Evolutionary conservation across 2,797 vertebrate species (phyloP), one percentile per base, ranked within the genome.

Genomic region (Peromyscus nudipes): DNA sequence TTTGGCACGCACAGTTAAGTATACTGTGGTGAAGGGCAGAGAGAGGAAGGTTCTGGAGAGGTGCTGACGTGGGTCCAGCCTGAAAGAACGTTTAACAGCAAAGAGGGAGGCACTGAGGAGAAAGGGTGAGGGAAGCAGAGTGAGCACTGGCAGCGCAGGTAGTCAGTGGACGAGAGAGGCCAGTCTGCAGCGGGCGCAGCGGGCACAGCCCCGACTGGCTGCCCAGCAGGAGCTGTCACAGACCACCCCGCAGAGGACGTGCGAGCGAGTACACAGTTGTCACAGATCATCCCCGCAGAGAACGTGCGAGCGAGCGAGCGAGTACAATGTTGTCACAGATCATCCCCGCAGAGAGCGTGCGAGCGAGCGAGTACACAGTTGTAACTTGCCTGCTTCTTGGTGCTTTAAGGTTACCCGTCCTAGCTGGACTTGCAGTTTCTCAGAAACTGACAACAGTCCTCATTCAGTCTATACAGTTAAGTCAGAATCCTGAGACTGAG

Each of bases 251-350:
- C 31, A 69, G 49, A 86, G 69, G 75, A 75, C 49, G 76, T 40
- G n/a, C 5, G 4, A 27, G 57, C 80, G 40, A 43, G 40, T 43
- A 71, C 52, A 55, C 81, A 84, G 57, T 57, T 69, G 25, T 87
- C n/a, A n/a, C n/a, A n/a, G n/a, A n/a, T n/a, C n/a, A n/a, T n/a
- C n/a, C n/a, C n/a, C n/a, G n/a, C n/a, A n/a, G n/a, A n/a, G n/a
- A n/a, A n/a, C n/a, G n/a, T n/a, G n/a, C n/a, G n/a, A n/a, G n/a
- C n/a, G n/a, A n/a, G n/a, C n/a, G n/a, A n/a, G n/a, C n/a, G n/a
- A n/a, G n/a, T n/a, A n/a, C n/a, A n/a, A n/a, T n/a, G n/a, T 52
- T 92, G 17, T 64, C 89, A 82, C 89, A 82, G 64, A 49, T 65
- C 52, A 17, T n/a, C 79, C 55, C 40, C 49, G 43, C 31, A 69